These are phyloP conservation scores for Belonocnema kinseyi DNA, from an alignment of 1,140 invertebrate genomes.

Conservation along the genomic window DNA sequence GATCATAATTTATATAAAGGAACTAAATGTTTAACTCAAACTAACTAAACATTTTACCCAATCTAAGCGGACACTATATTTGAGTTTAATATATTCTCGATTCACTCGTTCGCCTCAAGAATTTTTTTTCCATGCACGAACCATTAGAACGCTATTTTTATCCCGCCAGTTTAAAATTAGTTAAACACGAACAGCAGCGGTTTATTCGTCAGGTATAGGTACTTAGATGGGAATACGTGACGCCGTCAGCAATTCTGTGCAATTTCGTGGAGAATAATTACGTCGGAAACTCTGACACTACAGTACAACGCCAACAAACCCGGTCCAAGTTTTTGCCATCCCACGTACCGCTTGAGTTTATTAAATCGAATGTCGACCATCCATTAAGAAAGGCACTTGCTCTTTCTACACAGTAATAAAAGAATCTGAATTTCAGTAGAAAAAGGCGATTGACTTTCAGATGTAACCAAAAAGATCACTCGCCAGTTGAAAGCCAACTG, in stretches of 20 bases:
- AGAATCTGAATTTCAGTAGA: too few relatives aligned
- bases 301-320: conserved; percentile 22
- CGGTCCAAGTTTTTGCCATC: conserved; percentile 16
- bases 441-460: too few relatives aligned
- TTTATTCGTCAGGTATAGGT: conserved; percentile 6
- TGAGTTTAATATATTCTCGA: too few relatives aligned
- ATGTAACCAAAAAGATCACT: too few relatives aligned
- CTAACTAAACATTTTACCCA: too few relatives aligned
- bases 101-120: too few relatives aligned
- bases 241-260: conserved; percentile 6
- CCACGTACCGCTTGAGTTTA: conserved; percentile 17
- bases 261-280: conserved; percentile 22
- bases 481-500: too few relatives aligned
- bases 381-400: conserved; percentile 8
- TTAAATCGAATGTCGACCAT: conserved; percentile 18
- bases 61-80: too few relatives aligned
- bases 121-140: too few relatives aligned
- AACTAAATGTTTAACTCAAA: too few relatives aligned
- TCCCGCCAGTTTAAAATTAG: conserved; percentile 26
- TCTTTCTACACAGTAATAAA: too few relatives aligned
- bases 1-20: too few relatives aligned
- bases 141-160: conserved; percentile 21
- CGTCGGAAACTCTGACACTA: conserved; percentile 20
- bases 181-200: conserved; percentile 17
- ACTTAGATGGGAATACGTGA: neutral